Conservation (phyloP, 92 coral and sea anemone species). For the Metridium senile region DNA sequence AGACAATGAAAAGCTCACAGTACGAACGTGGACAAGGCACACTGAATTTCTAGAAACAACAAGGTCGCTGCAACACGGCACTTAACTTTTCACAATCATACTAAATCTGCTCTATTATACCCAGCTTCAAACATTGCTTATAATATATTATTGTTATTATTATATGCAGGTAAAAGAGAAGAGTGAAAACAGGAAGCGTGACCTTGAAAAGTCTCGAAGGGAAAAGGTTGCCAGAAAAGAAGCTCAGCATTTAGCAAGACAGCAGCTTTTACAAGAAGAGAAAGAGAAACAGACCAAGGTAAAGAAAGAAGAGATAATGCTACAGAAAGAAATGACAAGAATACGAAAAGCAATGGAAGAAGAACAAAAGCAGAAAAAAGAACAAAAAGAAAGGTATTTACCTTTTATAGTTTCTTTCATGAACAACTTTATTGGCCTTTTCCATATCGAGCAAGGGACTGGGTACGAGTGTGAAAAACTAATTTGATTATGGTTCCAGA, state of each 20-base stretch:
- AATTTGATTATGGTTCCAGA: no score
- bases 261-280: slow-evolving; percentile 86
- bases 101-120: no score
- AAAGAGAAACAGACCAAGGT: slow-evolving; percentile 65
- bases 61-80: no score
- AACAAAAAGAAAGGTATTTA: slow-evolving; percentile 66
- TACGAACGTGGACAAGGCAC: no score
- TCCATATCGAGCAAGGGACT: no score
- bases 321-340: slow-evolving; percentile 88
- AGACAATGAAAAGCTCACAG: no score
- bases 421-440: no score
- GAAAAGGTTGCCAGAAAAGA: slow-evolving; percentile 76
- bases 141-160: no score
- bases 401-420: not conserved
- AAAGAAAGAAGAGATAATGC: slow-evolving; percentile 79
- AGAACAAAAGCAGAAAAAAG: slow-evolving; percentile 63
- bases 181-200: slow-evolving; percentile 72
- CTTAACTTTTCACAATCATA: no score
- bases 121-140: no score
- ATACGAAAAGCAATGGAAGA: slow-evolving; percentile 89
- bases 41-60: no score
- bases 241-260: slow-evolving; percentile 90
- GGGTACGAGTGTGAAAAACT: no score
- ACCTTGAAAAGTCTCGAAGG: slow-evolving; percentile 68
- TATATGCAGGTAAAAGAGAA: slow-evolving; percentile 80